These are phyloP conservation scores for Ictalurus furcatus DNA, from an alignment of 2,113 vertebrate genomes.

Conservation along the genomic window DNA sequence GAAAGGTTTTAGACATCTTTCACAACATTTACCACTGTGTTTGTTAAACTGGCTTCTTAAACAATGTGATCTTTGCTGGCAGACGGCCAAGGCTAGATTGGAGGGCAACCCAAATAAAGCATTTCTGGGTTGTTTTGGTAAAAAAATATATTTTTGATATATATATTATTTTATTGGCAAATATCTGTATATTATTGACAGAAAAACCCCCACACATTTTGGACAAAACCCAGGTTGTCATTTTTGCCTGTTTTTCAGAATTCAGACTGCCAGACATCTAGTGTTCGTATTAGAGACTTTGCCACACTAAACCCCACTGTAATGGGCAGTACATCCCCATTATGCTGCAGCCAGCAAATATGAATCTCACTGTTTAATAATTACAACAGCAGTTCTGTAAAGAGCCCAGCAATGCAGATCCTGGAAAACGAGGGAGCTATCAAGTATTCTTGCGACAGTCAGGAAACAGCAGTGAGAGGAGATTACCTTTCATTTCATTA, in stretches of 20 bases:
- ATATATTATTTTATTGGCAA: not conserved
- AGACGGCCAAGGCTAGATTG: not conserved
- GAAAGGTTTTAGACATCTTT: not conserved
- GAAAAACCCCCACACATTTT: not conserved
- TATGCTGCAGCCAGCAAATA: conserved; percentile 15
- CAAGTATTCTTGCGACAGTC: not conserved
- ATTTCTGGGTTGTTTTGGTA: not conserved
- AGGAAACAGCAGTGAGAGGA: conserved; percentile 53
- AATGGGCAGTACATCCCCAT: not conserved
- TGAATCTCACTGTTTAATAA: conserved; percentile 14
- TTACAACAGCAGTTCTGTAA: conserved; percentile 7
- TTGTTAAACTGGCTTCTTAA: not conserved
- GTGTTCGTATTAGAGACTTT: not conserved
- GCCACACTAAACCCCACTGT: not conserved
- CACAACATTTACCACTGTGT: not conserved
- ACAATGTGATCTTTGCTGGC: not conserved
- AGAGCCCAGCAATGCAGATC: conserved; percentile 1
- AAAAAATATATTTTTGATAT: too few relatives aligned
- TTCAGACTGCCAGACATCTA: not conserved
- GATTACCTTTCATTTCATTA: conserved; percentile 65
- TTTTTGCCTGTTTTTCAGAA: not conserved
- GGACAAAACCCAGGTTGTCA: not conserved
- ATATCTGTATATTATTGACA: not conserved
- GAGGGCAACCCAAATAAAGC: not conserved
- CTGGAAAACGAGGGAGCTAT: conserved; percentile 28